Conservation (phyloP, 1,140 invertebrate species). For the Alviniconcha marisindica region DNA sequence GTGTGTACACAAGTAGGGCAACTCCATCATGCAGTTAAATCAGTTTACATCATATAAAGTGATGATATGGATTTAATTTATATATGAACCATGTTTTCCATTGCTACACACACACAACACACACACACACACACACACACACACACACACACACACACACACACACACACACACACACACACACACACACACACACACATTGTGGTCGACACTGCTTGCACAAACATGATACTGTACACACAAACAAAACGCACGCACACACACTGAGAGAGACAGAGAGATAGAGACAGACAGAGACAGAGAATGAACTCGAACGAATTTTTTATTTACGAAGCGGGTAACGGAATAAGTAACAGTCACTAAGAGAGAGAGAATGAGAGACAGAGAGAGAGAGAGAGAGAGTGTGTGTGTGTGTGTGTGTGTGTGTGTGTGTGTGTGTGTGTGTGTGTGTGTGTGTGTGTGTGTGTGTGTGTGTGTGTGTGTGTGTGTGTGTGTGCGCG, state of each 20-base stretch:
- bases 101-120: too few relatives aligned
- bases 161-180: not conserved
- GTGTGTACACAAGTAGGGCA: too few relatives aligned
- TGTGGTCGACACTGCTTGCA: not conserved
- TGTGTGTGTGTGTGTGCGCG: slow-evolving; percentile 11
- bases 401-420: not conserved
- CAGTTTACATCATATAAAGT: too few relatives aligned
- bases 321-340: not conserved
- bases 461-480: not conserved
- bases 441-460: not conserved
- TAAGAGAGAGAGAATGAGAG: not conserved
- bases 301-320: too few relatives aligned
- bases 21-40: too few relatives aligned
- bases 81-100: too few relatives aligned
- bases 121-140: too few relatives aligned
- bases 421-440: not conserved
- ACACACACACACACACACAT: not conserved
- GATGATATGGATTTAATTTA: too few relatives aligned
- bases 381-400: not conserved
- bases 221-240: not conserved
- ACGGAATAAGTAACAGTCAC: not conserved
- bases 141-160: not conserved
- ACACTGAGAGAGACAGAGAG: too few relatives aligned
- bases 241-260: too few relatives aligned
- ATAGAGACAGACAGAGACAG: too few relatives aligned